Base-by-base conservation (phyloP, 1,140 invertebrate genomes). In the Ericerus pela region DNA sequence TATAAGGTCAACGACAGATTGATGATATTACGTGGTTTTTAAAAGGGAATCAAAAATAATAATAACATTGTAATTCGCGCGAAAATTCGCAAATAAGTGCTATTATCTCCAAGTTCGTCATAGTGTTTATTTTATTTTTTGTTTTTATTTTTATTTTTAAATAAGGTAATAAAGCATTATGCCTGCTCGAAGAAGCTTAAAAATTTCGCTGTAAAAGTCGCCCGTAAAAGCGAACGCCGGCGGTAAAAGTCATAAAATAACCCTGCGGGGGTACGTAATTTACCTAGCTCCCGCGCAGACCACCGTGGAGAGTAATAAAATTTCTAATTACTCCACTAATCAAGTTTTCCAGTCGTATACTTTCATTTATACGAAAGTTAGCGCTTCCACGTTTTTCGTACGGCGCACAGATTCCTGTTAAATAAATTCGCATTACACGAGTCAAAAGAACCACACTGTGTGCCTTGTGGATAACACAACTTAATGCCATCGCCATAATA, bases 371-470 rank as follows among this genome's bases (percentile, higher is more conserved):
- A 47, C 26, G n/a, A 47, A 47, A 47, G 16, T 47, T 47, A 47
- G 41, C 26, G 16, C 41, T 24, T 18, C 26, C 41, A n/a, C n/a
- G n/a, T n/a, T n/a, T n/a, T n/a, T 47, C 41, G 26, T 47, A 24
- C 41, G 41, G 22, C 20, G 41, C 41, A 24, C 20, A 47, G 41
- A 47, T 47, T 47, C 41, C 20, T 47, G 41, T 24, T 47, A 47
- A 47, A 47, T 47, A 47, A 47, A 47, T 47, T 47, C 41, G 41
- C 41, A 47, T 47, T 47, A 47, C 41, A 47, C 41, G 41, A 47
- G 41, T 47, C 41, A 47, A n/a, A 47, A 47, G 10, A 47, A 47
- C 41, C 41, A 47, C 41, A 47, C 41, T 47, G 41, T 47, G 41
- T 47, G n/a, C n/a, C 26, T 47, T 47, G 41, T 24, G 41, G 41